Percentiles rank a stretch among this genome's conserved stretches.
Conservation (phyloP, 2,888 invertebrate genomes). For the Sarcophaga variegata region DNA sequence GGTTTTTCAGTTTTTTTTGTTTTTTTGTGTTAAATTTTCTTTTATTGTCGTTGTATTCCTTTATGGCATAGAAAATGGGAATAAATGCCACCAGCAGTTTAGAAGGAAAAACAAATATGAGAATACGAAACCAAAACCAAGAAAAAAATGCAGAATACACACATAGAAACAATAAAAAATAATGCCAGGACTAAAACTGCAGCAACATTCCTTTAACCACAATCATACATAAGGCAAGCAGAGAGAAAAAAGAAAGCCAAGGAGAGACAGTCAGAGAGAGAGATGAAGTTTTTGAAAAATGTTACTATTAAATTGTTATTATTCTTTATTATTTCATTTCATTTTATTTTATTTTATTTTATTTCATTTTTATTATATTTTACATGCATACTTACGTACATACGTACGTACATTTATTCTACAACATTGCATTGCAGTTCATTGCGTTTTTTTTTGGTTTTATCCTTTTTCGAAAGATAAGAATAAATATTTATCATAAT, state of each 20-base stretch:
- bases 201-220: slow-evolving; percentile 45
- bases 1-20: slow-evolving; percentile 8
- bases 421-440: neutral
- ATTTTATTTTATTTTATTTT: slow-evolving; percentile 20
- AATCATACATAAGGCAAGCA: slow-evolving; percentile 26
- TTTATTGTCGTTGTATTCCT: slow-evolving; percentile 45
- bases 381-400: neutral
- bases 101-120: slow-evolving; percentile 8
- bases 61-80: slow-evolving; percentile 22
- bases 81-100: slow-evolving; percentile 49
- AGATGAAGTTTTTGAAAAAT: slow-evolving; percentile 32
- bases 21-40: neutral
- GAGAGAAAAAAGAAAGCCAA: neutral
- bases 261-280: neutral
- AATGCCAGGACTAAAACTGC: slow-evolving; percentile 32
- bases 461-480: slow-evolving; percentile 18
- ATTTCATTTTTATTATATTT: slow-evolving; percentile 16
- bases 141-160: neutral
- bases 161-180: neutral
- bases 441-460: neutral
- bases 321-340: slow-evolving; percentile 33
- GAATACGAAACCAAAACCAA: neutral
- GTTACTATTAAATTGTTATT: slow-evolving; percentile 55
- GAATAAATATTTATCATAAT: slow-evolving; percentile 52
- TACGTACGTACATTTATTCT: neutral